Base-by-base conservation (phyloP, 2,797 vertebrate genomes). In the Ibycter americanus region DNA sequence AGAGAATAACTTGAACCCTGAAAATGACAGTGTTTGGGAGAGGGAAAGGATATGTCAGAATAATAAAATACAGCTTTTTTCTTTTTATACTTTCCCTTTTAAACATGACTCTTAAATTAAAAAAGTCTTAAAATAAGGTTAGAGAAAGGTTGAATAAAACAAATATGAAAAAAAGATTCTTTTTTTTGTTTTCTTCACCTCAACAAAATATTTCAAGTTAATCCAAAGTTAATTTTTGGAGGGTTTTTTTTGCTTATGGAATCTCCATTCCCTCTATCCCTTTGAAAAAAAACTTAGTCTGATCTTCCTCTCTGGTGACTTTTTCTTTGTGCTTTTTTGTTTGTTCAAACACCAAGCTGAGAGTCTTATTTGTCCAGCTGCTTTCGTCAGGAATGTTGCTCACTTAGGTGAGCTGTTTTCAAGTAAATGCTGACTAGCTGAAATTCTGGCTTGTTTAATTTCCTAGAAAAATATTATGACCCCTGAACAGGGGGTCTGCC, bases 291-390 rank as follows among this genome's bases (percentile, higher is more conserved):
- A 55, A 9, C 9, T 20, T 58, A 66, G 46, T 51, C 56, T 71
- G 68, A 29, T 91, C 89, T 96, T 96, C 73, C 72, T 91, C 78
- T 90, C 68, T 38, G 38, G 49, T 87, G 95, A 71, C 92, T 86
- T 93, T 95, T 89, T 56, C 89, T 86, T 91, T 94, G 84, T 81
- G 65, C 29, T 42, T 95, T 96, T 88, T 81, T 86, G 46, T 90
- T 95, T 96, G 87, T 85, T 93, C 89, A 96, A 81, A 92, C 8
- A n/a, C 65, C 79, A 94, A 86, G 89, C 89, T 78, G 76, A 83
- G 93, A 80, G 76, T 63, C 67, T 83, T 96, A 96, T 96, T 96
- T 97, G 91, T 89, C 87, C 96, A 96, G 93, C 95, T 97, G 95
- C 76, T 74, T 92, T 92, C 46, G 62, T 74, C 79, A 81, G 82